Percentiles rank a stretch among this genome's conserved stretches.
phyloP scores from a whole-genome alignment of 35 echinoderm and acorn worm species.

The Amphiura filiformis region DNA sequence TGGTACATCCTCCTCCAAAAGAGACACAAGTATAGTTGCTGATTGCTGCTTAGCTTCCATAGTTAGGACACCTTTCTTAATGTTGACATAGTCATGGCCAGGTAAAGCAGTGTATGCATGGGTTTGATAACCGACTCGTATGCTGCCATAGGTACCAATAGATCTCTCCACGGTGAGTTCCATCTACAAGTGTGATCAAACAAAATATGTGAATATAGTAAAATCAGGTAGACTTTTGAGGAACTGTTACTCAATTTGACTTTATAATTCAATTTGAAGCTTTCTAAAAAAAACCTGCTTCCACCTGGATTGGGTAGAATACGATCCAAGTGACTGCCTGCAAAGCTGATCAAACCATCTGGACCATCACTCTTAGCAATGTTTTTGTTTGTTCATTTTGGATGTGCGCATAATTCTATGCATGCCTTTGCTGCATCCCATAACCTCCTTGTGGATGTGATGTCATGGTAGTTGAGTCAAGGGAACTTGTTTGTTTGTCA shows the following conservation, averaged over 20 bases:
- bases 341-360: slow-evolving; percentile 89
- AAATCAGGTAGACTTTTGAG: no score
- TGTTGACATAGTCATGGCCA: slow-evolving; percentile 76
- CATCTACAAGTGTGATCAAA: no score
- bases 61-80: slow-evolving; percentile 53
- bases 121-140: slow-evolving; percentile 74
- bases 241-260: no score
- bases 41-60: slow-evolving; percentile 31
- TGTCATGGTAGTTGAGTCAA: no score
- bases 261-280: no score
- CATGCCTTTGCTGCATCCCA: no score
- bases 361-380: slow-evolving; percentile 96
- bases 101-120: slow-evolving; percentile 48
- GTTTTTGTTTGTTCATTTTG: no score
- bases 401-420: no score
- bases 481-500: no score
- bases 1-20: slow-evolving; percentile 56
- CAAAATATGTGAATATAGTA: no score
- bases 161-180: slow-evolving; percentile 62
- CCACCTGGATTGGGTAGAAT: slow-evolving; percentile 70
- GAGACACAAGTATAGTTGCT: slow-evolving; percentile 37
- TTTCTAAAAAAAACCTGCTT: no score
- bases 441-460: no score
- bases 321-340: slow-evolving; percentile 52
- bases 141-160: slow-evolving; percentile 65